Evolutionary conservation across 2,113 vertebrate genomes (phyloP).

Genomic region (Kryptolebias marmoratus): DNA sequence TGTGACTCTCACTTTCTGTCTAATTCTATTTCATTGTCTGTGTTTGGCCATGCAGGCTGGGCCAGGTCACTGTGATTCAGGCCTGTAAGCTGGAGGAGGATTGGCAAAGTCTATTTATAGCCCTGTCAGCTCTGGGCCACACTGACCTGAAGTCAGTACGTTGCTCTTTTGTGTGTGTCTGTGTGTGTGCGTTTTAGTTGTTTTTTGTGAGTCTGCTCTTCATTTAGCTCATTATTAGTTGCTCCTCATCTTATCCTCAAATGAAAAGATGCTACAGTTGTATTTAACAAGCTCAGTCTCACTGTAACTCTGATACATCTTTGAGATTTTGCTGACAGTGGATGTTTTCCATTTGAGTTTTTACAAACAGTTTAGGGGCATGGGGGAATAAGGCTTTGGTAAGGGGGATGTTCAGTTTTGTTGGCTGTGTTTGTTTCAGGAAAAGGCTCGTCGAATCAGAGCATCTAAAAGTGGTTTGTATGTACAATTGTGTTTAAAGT

Average conservation of each 20-base stretch:
- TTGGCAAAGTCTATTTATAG: constrained; percentile 71
- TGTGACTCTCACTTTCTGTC: constrained; percentile 29
- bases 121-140: constrained; percentile 58
- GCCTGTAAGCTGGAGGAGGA: constrained; percentile 68
- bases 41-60: constrained; percentile 33
- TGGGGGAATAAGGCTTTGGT: no score
- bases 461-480: neutral
- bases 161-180: constrained; percentile 19
- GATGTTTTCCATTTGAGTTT: no score
- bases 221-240: constrained; percentile 32
- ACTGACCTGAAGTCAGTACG: constrained; percentile 58
- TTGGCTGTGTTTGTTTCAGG: constrained; percentile 5
- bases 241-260: neutral
- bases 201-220: constrained; percentile 48
- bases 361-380: no score
- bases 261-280: constrained; percentile 2
- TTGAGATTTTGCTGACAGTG: neutral
- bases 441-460: neutral
- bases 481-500: neutral
- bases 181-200: constrained; percentile 13
- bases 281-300: constrained; percentile 8
- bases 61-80: constrained; percentile 57
- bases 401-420: neutral
- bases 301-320: neutral
- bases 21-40: constrained; percentile 31